A percentile compares a stretch with the other conserved stretches of the same genome.
Evolutionary conservation across 2,113 vertebrate genomes (phyloP).

Genomic region (Marmota flaviventris): DNA sequence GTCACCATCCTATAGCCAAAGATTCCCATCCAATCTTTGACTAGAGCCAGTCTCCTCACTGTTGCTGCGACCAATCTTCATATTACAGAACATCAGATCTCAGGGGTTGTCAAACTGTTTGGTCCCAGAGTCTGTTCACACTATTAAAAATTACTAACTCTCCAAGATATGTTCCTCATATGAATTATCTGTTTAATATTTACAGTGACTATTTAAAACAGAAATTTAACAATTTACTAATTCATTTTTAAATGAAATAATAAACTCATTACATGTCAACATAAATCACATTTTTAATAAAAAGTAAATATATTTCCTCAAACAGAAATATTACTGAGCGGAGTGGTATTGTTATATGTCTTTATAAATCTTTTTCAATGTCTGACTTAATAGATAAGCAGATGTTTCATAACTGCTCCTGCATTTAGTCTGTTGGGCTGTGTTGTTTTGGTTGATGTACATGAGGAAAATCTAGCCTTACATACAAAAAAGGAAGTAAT

Average conservation of each 20-base stretch:
- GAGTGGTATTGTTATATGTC: not conserved
- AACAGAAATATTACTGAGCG: not conserved
- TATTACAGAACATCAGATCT: not conserved
- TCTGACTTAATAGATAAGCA: not conserved
- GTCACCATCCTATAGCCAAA: not conserved
- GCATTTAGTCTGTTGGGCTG: not conserved
- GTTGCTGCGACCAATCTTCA: not conserved
- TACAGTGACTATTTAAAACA: not conserved
- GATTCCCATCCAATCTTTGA: not conserved
- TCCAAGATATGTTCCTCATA: not conserved
- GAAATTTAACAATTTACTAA: not conserved
- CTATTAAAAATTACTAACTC: not conserved
- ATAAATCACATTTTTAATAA: not conserved
- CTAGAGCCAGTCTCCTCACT: not conserved
- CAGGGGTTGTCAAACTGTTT: not conserved
- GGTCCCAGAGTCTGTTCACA: not conserved
- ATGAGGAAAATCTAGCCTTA: not conserved
- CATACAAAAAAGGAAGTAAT: not conserved
- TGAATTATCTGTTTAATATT: slow-evolving; percentile 31
- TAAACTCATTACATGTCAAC: not conserved
- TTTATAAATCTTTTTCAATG: slow-evolving; percentile 6
- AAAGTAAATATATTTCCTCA: not conserved
- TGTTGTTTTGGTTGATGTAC: not conserved
- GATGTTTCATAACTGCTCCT: not conserved
- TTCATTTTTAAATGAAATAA: not conserved